A percentile compares a stretch with the other conserved stretches of the same genome.
Conservation (phyloP, 2,797 vertebrate species). For the Linurgus olivaceus region DNA sequence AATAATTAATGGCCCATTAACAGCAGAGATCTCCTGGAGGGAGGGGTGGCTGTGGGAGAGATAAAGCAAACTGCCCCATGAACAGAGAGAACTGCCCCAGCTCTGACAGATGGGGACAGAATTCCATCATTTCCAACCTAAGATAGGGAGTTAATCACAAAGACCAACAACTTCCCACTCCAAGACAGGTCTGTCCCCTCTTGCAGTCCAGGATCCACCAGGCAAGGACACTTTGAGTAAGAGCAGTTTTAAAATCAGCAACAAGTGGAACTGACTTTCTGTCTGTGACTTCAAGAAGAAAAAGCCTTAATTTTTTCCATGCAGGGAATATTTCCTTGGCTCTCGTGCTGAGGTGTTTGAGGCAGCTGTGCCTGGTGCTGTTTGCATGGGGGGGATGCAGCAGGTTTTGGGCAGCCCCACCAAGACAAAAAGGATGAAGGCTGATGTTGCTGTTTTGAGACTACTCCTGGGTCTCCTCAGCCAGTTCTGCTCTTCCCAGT, state of each 20-base stretch:
- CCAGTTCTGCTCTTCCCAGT: neutral
- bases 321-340: neutral
- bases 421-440: neutral
- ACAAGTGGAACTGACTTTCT: neutral
- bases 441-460: neutral
- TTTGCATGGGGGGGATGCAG: accelerated
- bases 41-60: no score
- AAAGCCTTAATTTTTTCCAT: neutral
- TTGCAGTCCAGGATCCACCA: neutral
- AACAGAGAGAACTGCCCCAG: no score
- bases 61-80: no score
- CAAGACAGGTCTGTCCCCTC: neutral
- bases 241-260: neutral
- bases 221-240: neutral
- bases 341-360: neutral
- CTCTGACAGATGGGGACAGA: no score
- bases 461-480: neutral
- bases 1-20: no score
- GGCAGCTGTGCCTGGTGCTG: neutral
- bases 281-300: neutral
- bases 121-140: no score
- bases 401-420: neutral
- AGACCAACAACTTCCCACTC: neutral
- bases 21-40: no score
- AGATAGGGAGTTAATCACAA: neutral